Evolutionary conservation across 2,113 vertebrate species (phyloP), one percentile per base, ranked within the genome.

Genomic region (Salvelinus alpinus): DNA sequence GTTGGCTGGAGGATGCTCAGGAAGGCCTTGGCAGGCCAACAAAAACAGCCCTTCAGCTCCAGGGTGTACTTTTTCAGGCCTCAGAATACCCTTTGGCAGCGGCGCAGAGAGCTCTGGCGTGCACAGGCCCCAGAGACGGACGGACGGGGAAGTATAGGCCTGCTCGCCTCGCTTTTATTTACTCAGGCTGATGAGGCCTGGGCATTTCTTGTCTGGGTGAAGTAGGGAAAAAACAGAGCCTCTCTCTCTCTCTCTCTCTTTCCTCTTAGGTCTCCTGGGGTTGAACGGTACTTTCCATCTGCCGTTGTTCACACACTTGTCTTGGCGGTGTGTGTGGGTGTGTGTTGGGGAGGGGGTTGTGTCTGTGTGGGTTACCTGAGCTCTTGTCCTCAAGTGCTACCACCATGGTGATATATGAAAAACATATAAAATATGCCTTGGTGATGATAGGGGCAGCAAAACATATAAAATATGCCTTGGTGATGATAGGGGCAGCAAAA

Each of bases 41-140:
- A 99, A 99, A 98, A 97, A 93, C 95, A 95, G 95, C 94, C 96
- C 96, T 98, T 97, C 95, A 98, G 95, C 94, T 94, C 94, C 93
- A 96, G 96, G 97, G 96, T 97, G 97, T 96, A 97, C 96, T 95
- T 96, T 96, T 93, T 91, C 91, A 90, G 94, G 95, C 94, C 92
- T 93, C 95, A 94, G 94, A 94, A 97, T 98, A 96, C 96, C 95
- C 95, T 98, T 96, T 99, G 97, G 96, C 97, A 98, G 94, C 89
- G 82, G 89, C 96, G 96, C 96, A 97, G 96, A 97, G 96, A 92
- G 94, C 88, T 90, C 94, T 94, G 95, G 94, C 95, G 95, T 94
- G 92, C 93, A 92, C 86, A 89, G 88, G 87, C 96, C 96, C 96
- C 95, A 92, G 94, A 96, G 96, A 96, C 91, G 51, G 51, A 54